phyloP scores from a whole-genome alignment of 2,113 vertebrate genomes.

The Psittacara wagleri region DNA sequence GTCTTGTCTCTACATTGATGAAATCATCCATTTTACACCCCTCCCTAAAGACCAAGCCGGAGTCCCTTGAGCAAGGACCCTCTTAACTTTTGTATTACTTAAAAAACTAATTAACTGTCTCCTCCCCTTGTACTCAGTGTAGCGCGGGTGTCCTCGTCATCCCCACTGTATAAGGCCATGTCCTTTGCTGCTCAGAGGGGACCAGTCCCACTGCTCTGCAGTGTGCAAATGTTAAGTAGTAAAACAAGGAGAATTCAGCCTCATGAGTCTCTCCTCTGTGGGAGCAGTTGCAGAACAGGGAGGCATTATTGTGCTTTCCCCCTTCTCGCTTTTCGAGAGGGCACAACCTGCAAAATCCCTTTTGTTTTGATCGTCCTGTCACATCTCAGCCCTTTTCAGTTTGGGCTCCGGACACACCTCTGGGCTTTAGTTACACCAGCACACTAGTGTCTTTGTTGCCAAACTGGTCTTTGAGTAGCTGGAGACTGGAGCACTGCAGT shows the following conservation, averaged over 20 bases:
- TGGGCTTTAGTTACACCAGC: neutral
- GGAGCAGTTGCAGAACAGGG: neutral
- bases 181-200: neutral
- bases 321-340: neutral
- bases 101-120: neutral
- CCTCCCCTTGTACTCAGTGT: neutral
- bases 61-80: neutral
- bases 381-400: neutral
- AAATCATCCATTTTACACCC: neutral
- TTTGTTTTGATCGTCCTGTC: neutral
- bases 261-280: rapidly evolving
- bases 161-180: rapidly evolving
- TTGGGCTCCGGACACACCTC: neutral
- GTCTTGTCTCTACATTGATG: neutral
- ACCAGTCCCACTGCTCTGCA: neutral
- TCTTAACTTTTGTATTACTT: neutral
- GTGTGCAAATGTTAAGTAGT: neutral
- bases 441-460: neutral
- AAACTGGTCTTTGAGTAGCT: neutral
- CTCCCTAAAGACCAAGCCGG: neutral
- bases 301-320: neutral
- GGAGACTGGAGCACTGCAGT: neutral
- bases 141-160: neutral
- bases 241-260: neutral
- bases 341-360: neutral